Percentiles rank a stretch among this genome's conserved stretches.
Evolutionary conservation across 2,888 invertebrate genomes (phyloP).

Genomic region (Drosophila lacicola): DNA sequence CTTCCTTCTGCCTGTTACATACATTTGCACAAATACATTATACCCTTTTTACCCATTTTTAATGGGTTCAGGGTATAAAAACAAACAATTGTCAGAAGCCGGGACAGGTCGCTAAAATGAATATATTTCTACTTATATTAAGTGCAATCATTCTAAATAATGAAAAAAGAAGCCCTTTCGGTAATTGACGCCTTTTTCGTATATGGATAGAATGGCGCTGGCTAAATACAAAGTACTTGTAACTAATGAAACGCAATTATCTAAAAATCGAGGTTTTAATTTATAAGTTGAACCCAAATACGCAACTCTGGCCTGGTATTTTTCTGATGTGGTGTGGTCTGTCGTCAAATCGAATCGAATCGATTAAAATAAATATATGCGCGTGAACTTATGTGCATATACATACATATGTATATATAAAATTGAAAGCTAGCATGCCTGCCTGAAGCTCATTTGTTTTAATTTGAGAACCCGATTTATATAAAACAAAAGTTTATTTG

Average conservation of each 20-base stretch:
- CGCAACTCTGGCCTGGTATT: neutral
- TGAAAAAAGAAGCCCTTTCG: too few species aligned
- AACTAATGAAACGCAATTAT: constrained; percentile 14
- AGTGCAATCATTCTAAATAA: too few species aligned
- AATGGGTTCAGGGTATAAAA: too few species aligned
- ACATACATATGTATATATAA: neutral
- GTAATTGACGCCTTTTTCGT: too few species aligned
- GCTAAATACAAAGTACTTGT: neutral
- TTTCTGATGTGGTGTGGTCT: constrained; percentile 4
- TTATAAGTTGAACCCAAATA: constrained; percentile 18
- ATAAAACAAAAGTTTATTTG: too few species aligned
- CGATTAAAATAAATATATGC: constrained; percentile 28
- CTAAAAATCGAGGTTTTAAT: constrained; percentile 3
- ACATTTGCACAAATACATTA: too few species aligned
- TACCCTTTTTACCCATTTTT: too few species aligned
- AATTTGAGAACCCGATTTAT: neutral
- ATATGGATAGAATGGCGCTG: too few species aligned
- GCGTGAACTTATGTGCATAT: constrained; percentile 11
- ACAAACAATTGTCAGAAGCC: too few species aligned
- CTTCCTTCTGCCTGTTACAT: too few species aligned
- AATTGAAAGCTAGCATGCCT: neutral
- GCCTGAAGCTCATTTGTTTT: neutral
- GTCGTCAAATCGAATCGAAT: constrained; percentile 7
- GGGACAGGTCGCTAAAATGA: too few species aligned
- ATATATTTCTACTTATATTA: too few species aligned